phyloP scores from a whole-genome alignment of 2,797 vertebrate genomes.

The Pelobates cultripes region DNA sequence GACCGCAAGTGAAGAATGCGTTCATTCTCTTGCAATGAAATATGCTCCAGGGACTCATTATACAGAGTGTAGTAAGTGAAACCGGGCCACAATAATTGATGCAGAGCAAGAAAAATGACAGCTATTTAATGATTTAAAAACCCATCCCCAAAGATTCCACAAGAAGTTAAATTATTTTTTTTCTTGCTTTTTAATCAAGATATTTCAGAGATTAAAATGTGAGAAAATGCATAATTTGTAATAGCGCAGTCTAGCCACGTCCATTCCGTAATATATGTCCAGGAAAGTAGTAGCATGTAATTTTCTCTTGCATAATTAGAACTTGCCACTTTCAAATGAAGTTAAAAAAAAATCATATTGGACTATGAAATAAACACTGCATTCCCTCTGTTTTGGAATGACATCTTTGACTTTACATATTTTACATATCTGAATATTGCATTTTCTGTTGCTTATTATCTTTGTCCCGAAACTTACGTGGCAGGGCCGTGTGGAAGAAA shows the following conservation, averaged over 20 bases:
- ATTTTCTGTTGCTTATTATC: too few relatives aligned
- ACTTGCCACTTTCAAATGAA: neutral
- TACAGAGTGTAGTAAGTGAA: conserved; percentile 77
- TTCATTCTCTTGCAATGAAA: conserved; percentile 79
- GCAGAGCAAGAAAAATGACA: conserved; percentile 75
- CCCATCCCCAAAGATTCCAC: conserved; percentile 70
- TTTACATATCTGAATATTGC: too few relatives aligned
- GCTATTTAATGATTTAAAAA: conserved; percentile 76
- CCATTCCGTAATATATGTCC: neutral
- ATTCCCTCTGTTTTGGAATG: neutral
- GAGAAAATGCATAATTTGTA: neutral
- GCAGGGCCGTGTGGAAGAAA: too few relatives aligned
- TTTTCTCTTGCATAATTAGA: neutral
- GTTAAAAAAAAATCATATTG: neutral
- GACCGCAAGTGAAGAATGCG: conserved; percentile 79
- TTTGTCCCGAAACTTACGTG: too few relatives aligned
- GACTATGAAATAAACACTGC: neutral
- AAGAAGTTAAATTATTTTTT: conserved; percentile 64
- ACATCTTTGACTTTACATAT: too few relatives aligned
- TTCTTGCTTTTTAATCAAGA: conserved; percentile 60
- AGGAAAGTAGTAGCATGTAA: neutral
- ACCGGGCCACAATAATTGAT: conserved; percentile 82
- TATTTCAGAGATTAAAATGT: conserved; percentile 56
- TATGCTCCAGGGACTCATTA: conserved; percentile 87
- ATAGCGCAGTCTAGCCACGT: neutral